Percentiles rank a stretch among this genome's conserved stretches.
phyloP scores from a whole-genome alignment of 2,888 invertebrate genomes.

The Lobophora halterata region DNA sequence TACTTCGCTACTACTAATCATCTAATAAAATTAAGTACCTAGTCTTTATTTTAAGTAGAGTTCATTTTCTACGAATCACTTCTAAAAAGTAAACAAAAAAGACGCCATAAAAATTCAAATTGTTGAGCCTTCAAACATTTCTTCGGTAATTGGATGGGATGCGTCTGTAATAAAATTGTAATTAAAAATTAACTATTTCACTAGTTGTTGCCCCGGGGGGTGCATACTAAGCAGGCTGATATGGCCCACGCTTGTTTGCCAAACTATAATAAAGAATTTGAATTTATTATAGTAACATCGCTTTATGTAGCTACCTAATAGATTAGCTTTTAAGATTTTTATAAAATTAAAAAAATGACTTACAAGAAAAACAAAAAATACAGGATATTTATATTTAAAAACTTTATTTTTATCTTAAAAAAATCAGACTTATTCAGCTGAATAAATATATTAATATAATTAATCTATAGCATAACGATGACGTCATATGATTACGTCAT shows the following conservation, averaged over 20 bases:
- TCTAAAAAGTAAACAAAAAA: conserved; percentile 5
- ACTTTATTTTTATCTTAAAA: too few relatives aligned
- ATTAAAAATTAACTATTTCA: conserved; percentile 79
- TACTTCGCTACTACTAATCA: too few relatives aligned
- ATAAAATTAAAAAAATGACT: not conserved
- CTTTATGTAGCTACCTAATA: conserved; percentile 12
- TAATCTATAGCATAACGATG: too few relatives aligned
- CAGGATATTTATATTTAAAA: too few relatives aligned
- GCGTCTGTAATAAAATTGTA: conserved; percentile 76
- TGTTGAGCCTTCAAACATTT: conserved; percentile 57
- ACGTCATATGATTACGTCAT: too few relatives aligned
- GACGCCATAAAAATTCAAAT: conserved; percentile 46
- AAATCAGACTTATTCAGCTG: too few relatives aligned
- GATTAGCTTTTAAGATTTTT: conserved; percentile 1
- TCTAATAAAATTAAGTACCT: too few relatives aligned
- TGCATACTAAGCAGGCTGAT: conserved; percentile 75
- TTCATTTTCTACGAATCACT: too few relatives aligned
- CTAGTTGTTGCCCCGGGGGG: conserved; percentile 65
- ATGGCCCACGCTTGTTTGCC: conserved; percentile 66
- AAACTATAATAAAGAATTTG: conserved; percentile 69
- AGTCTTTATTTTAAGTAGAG: too few relatives aligned
- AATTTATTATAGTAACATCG: conserved; percentile 57
- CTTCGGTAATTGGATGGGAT: conserved; percentile 75
- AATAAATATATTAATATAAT: too few relatives aligned
- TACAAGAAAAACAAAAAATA: too few relatives aligned